phyloP scores from a whole-genome alignment of 2,888 invertebrate species.

The Amblyjoppa fuscipennis region DNA sequence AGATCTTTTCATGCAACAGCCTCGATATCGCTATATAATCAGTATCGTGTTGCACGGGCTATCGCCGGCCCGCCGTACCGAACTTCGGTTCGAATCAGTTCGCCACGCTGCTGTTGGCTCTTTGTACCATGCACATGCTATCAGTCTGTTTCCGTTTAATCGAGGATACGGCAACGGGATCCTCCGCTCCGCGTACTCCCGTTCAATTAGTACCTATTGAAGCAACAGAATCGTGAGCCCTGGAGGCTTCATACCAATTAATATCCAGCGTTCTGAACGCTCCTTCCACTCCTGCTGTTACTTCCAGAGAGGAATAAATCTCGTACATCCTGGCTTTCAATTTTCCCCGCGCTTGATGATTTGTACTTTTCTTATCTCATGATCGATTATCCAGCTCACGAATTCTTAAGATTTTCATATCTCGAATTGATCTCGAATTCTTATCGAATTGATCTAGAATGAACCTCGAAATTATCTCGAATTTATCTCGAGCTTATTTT shows the following conservation, averaged over 20 bases:
- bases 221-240: conserved; percentile 54
- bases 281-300: conserved; percentile 23
- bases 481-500: no score
- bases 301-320: conserved; percentile 29
- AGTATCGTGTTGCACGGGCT: conserved; percentile 47
- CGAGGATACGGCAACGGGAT: conserved; percentile 33
- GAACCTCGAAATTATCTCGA: no score
- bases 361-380: conserved; percentile 22
- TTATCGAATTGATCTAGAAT: no score
- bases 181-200: conserved; percentile 49
- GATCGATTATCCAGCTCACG: conserved; percentile 33
- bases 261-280: conserved; percentile 38
- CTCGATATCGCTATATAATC: conserved; percentile 61
- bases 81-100: conserved; percentile 53
- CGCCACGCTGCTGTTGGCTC: conserved; percentile 38
- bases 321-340: not conserved
- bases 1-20: conserved; percentile 44
- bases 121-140: not conserved
- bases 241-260: conserved; percentile 53
- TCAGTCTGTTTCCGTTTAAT: conserved; percentile 16
- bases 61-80: conserved; percentile 31
- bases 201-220: conserved; percentile 64
- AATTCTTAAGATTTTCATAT: conserved; percentile 5
- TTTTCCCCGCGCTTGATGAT: not conserved
- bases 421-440: not conserved